phyloP scores from a whole-genome alignment of 2,888 invertebrate genomes.

The Chaetogeoica ovagalla region DNA sequence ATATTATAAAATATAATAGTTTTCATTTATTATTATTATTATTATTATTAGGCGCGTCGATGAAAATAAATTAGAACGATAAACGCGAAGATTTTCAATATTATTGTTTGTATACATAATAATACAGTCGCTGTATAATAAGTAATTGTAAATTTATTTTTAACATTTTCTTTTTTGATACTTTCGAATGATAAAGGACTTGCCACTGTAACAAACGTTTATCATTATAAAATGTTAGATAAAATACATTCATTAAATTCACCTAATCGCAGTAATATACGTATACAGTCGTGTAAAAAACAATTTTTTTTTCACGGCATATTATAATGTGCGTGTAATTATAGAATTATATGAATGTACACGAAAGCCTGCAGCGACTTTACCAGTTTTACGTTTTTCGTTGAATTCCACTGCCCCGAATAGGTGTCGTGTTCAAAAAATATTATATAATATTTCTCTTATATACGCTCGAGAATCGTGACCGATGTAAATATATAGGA shows the following conservation, averaged over 20 bases:
- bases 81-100: too few relatives aligned
- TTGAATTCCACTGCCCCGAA: neutral
- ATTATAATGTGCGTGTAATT: neutral
- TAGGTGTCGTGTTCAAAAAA: neutral
- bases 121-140: too few relatives aligned
- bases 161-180: too few relatives aligned
- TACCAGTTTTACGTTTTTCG: constrained; percentile 7
- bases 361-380: constrained; percentile 14
- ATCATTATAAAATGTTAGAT: too few relatives aligned
- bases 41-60: too few relatives aligned
- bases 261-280: neutral
- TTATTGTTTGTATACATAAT: too few relatives aligned
- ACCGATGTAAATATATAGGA: neutral
- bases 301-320: neutral
- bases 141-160: too few relatives aligned
- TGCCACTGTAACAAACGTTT: too few relatives aligned
- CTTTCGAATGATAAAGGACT: too few relatives aligned
- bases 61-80: too few relatives aligned
- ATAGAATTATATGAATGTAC: neutral
- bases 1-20: too few relatives aligned
- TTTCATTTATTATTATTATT: too few relatives aligned
- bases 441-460: neutral
- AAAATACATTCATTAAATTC: constrained; percentile 2
- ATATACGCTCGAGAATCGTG: neutral
- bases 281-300: neutral